Evolutionary conservation across 2,113 vertebrate species (phyloP).

Genomic region (Nymphicus hollandicus): DNA sequence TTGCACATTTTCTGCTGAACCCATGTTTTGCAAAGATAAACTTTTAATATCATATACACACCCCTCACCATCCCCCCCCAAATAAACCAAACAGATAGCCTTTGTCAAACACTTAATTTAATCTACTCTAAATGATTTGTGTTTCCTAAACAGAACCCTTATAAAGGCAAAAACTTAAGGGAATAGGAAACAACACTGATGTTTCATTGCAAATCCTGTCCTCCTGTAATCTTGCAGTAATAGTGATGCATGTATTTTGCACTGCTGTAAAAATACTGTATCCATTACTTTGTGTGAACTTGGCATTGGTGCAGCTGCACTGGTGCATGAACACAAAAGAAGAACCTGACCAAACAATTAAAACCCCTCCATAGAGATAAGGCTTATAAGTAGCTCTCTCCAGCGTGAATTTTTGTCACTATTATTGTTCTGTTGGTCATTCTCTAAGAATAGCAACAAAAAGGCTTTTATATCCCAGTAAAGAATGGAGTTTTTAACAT

Average conservation of each 20-base stretch:
- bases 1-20: not conserved
- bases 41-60: not conserved
- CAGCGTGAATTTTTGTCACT: not conserved
- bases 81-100: not conserved
- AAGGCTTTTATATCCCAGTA: not conserved
- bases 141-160: not conserved
- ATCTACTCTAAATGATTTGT: not conserved
- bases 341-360: not conserved
- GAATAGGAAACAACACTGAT: not conserved
- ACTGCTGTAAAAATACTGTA: not conserved
- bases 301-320: not conserved
- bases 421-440: not conserved
- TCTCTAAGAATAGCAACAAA: not conserved
- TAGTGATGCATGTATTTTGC: not conserved
- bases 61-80: not conserved
- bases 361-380: not conserved
- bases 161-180: not conserved
- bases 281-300: not conserved
- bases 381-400: not conserved
- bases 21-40: not conserved
- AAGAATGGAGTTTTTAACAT: constrained; percentile 10
- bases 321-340: not conserved
- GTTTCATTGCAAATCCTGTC: not conserved
- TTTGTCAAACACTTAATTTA: not conserved
- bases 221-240: not conserved